Base-by-base conservation (phyloP, 2,797 vertebrate genomes). In the Darevskia nairensis region DNA sequence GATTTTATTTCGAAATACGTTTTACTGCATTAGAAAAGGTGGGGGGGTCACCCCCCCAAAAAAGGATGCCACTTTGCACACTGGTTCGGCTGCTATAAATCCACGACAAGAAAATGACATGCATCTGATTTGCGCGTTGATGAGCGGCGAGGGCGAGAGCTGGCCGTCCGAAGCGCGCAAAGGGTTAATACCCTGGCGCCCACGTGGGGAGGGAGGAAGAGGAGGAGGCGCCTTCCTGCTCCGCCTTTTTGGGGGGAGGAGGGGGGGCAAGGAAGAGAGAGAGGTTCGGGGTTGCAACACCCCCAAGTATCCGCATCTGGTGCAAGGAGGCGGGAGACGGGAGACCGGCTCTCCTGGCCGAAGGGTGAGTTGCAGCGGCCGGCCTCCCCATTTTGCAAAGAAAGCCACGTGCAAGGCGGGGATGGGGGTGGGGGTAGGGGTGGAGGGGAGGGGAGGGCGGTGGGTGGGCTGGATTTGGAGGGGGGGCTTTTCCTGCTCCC, bases 151-250 rank as follows among this genome's bases (percentile, higher is more conserved):
- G 11, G 3, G 29, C 11, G 6, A 46, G 39, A 15, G 1, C 50
- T 8, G n/a, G 23, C 9, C 55, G 3, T 29, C 19, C 25, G 29
- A 39, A 41, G 11, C 39, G 2, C 3, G 17, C 29, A 35, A 89
- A 85, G 88, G 78, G 88, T 89, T 89, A 89, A 89, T 41, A 3
- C 41, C 3, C 29, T 10, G n/a, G 13, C 19, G 59, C 61, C 84
- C 83, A 89, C 88, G 88, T 89, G 88, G 78, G 78, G 84, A 85
- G 80, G 71, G 84, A 89, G 88, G 88, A 89, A 89, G 88, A 89
- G 88, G 88, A 89, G 88, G 88, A 76, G 88, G 78, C 84, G 41
- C 83, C 88, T 89, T 89, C 88, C 88, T 89, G 88, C 88, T 89
- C 88, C 88, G 88, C 88, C 83, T 85, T 55, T 78, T 69, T 17